These are phyloP conservation scores for Oncorhynchus masou DNA, from an alignment of 2,113 vertebrate genomes.

Conservation along the genomic window DNA sequence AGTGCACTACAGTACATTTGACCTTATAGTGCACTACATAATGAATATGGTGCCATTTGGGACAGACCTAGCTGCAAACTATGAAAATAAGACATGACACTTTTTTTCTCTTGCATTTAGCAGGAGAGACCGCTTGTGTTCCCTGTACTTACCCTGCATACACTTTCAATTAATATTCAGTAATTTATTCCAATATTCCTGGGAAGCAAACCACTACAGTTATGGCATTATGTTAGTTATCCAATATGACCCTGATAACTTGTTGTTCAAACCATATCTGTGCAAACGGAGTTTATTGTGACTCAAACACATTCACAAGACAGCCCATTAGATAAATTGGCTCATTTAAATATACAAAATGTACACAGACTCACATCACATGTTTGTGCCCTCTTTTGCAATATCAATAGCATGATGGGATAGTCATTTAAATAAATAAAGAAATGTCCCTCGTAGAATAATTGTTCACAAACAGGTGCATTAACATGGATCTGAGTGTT, in stretches of 20 bases:
- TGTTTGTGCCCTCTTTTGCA: background rate
- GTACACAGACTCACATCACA: slow-evolving; percentile 1
- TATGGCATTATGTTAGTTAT: background rate
- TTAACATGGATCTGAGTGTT: background rate
- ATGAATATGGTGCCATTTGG: too few species aligned
- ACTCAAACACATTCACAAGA: slow-evolving; percentile 43
- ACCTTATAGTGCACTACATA: too few species aligned
- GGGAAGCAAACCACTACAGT: background rate
- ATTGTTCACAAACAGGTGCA: too few species aligned
- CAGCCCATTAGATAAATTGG: slow-evolving; percentile 2
- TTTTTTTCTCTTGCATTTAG: background rate
- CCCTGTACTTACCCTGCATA: background rate
- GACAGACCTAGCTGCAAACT: background rate
- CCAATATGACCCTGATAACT: background rate
- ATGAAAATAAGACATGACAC: background rate
- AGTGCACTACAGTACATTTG: too few species aligned
- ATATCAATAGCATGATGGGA: background rate
- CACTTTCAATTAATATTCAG: background rate
- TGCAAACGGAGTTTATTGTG: slow-evolving; percentile 40
- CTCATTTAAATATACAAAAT: slow-evolving; percentile 9
- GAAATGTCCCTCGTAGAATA: too few species aligned
- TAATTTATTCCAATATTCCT: background rate
- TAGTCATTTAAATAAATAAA: background rate
- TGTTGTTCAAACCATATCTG: slow-evolving; percentile 36
- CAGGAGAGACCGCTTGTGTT: slow-evolving; percentile 35